Percentiles rank a stretch among this genome's conserved stretches.
Evolutionary conservation across 2,888 invertebrate species (phyloP).

Genomic region (Cecidostiba fungosa): DNA sequence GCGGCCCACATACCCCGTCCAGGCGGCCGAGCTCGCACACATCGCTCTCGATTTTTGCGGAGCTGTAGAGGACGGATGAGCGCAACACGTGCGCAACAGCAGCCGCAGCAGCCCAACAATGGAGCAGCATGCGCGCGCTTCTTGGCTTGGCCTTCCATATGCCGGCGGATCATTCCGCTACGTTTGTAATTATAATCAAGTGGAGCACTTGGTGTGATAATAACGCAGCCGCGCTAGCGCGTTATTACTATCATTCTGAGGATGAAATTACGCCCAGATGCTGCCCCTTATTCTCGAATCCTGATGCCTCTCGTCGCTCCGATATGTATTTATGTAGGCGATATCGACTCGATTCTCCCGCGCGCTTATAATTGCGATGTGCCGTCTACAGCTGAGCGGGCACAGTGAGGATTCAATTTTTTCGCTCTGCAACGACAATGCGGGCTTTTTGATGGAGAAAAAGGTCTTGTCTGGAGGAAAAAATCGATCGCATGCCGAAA

Average conservation of each 20-base stretch:
- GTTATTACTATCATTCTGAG: slow-evolving; percentile 61
- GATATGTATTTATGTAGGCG: slow-evolving; percentile 39
- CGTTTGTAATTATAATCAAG: slow-evolving; percentile 57
- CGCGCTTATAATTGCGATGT: neutral
- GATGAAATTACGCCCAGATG: slow-evolving; percentile 56
- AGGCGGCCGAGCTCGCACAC: neutral
- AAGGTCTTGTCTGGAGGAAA: too few species aligned
- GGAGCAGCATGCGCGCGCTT: slow-evolving; percentile 35
- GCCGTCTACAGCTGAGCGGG: neutral
- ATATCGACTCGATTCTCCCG: slow-evolving; percentile 24
- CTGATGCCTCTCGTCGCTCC: neutral
- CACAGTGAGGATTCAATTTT: neutral
- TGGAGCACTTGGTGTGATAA: slow-evolving; percentile 59
- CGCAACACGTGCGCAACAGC: slow-evolving; percentile 37
- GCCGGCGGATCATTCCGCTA: slow-evolving; percentile 36
- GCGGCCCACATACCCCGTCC: slow-evolving; percentile 1
- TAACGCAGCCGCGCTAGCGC: slow-evolving; percentile 41
- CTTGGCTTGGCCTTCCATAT: slow-evolving; percentile 31
- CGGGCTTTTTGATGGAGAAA: too few species aligned
- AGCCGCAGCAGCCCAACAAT: slow-evolving; percentile 26
- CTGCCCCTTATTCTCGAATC: neutral
- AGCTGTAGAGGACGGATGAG: neutral
- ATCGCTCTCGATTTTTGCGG: slow-evolving; percentile 36
- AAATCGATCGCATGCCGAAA: neutral
- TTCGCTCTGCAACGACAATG: too few species aligned